Base-by-base conservation (phyloP, 64 coral and sea anemone species). In the Anthopleura sola region DNA sequence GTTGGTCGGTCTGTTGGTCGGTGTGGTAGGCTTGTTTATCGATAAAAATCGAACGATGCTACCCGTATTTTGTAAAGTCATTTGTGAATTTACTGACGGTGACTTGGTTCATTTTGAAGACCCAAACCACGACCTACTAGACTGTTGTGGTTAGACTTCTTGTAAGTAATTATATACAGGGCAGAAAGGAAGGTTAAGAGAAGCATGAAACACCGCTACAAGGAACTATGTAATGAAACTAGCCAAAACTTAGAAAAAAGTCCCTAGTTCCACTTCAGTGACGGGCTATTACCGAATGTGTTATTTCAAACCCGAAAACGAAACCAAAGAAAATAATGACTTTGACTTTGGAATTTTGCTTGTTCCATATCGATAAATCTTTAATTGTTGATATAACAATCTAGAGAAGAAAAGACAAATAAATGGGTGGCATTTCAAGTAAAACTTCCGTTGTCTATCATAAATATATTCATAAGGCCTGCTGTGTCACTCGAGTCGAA, bases 391-490 rank as follows among this genome's bases (percentile, higher is more conserved):
- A 31, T 71, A 15, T 14, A 34, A 71, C 66, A 71, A 32, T 71
- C 12, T 0, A 29, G 26, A 12, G 14, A 53, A 36, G 14, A 71
- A 16, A 16, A 71, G 66, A 34, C 66, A 71, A 71, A 71, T 32
- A 26, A 62, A n/a, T 1, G 23, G 66, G 31, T 71, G n/a, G 12
- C 12, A 71, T 32, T 71, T 32, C 26, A 71, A 71, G 12, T 71
- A 1, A 20, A 71, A 34, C 66, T 71, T 71, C 66, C 66, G 66
- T 13, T 71, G 66, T 71, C 2, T n/a, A n/a, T n/a, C 58, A 71
- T 71, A 34, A 71, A 71, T 71, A 31, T 71, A 71, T 71, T 32
- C 66, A 31, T 71, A 34, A 71, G 66, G 66, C 28, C 66, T 71
- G 66, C 28, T 71, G 31, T 62, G 58, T 62, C 21, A n/a, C 58